A percentile compares a stretch with the other conserved stretches of the same genome.
Conservation (phyloP, 2,888 invertebrate species). For the Beris chalybata region DNA sequence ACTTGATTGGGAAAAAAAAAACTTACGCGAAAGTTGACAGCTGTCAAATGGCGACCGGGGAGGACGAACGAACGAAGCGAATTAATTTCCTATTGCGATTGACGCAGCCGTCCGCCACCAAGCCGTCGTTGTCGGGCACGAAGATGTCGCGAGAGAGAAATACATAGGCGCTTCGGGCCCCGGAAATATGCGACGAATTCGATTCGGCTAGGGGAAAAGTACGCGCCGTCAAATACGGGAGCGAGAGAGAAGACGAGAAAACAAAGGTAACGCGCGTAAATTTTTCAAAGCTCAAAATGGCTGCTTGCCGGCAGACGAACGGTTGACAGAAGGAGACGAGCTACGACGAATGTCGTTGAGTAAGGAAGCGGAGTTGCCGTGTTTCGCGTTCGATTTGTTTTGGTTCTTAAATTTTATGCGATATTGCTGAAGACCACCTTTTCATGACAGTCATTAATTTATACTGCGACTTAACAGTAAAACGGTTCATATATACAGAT, state of each 20-base stretch:
- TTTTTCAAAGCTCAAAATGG: conserved; percentile 15
- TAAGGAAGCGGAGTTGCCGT: no score
- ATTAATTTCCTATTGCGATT: no score
- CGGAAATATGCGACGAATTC: conserved; percentile 3
- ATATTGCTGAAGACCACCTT: no score
- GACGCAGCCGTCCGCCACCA: not conserved
- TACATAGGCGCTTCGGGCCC: not conserved
- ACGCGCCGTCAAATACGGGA: no score
- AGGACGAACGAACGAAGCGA: conserved; percentile 23
- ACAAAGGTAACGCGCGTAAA: conserved; percentile 26
- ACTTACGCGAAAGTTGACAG: conserved; percentile 16
- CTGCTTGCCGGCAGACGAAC: not conserved
- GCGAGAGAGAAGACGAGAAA: conserved; percentile 2
- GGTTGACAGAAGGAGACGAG: no score
- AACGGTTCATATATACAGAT: no score
- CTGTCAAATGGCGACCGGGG: conserved; percentile 21
- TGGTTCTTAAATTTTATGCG: no score
- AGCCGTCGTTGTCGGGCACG: not conserved
- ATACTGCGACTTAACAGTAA: no score
- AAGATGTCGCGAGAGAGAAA: conserved; percentile 6
- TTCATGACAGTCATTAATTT: no score
- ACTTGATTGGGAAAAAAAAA: conserved; percentile 3
- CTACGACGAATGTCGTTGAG: no score
- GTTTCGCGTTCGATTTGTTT: no score
- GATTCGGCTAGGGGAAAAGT: not conserved